Conservation (phyloP, 92 coral and sea anemone species). For the Bergia puertoricense region DNA sequence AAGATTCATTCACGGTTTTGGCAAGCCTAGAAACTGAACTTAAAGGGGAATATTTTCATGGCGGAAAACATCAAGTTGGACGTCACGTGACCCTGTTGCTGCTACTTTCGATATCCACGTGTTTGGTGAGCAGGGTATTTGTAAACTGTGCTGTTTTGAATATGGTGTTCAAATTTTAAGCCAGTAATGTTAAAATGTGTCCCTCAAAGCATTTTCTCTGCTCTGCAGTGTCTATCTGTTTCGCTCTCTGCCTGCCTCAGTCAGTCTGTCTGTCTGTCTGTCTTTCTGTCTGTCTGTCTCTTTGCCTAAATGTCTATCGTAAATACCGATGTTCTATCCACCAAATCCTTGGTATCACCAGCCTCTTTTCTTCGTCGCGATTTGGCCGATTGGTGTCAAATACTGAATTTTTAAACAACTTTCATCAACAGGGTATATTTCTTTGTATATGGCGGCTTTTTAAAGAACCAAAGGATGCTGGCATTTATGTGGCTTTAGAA, state of each 20-base stretch:
- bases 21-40: constrained; percentile 53
- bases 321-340: not conserved
- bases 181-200: not conserved
- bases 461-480: constrained; percentile 59
- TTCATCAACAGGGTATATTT: constrained; percentile 65
- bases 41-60: constrained; percentile 66
- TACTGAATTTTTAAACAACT: not conserved
- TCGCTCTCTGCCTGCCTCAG: not conserved
- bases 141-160: not conserved
- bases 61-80: constrained; percentile 84
- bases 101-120: constrained; percentile 52
- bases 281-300: no score
- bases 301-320: not conserved
- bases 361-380: not conserved
- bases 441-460: constrained; percentile 66
- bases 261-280: not conserved
- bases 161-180: not conserved
- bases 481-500: constrained; percentile 70
- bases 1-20: constrained; percentile 15
- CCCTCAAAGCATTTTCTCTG: not conserved
- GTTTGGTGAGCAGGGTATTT: constrained; percentile 57
- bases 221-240: no score
- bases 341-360: not conserved
- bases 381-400: not conserved
- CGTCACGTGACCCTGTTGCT: constrained; percentile 81